Base-by-base conservation (phyloP, 2,888 invertebrate species). In the Aphidoletes aphidimyza region DNA sequence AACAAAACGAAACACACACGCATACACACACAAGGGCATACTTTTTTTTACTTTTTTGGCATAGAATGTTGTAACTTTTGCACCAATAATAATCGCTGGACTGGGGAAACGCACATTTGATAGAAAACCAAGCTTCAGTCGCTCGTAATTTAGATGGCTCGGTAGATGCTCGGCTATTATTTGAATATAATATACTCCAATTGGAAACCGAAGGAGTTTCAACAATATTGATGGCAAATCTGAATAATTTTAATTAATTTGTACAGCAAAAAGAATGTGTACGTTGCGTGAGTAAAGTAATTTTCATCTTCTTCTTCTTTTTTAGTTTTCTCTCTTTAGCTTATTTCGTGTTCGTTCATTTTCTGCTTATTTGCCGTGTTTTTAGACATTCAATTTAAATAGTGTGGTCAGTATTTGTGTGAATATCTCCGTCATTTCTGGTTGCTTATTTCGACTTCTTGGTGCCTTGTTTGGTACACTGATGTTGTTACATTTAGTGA, bases 211-310 rank as follows among this genome's bases (percentile, higher is more conserved):
- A 69, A 69, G 34, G 30, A 69, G 14, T 30, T 69, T 30, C 69
- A 69, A 69, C 17, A 69, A 69, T 69, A 69, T 69, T 69, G 69
- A 69, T 30, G 69, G 69, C 69, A 69, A 69, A 69, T 69, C 69
- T 30, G 34, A 69, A 69, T 69, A 69, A 69, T 69, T 69, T 69
- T 69, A 69, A 69, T 69, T 69, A 69, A 69, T 69, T 69, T 69
- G 69, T 69, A 69, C 69, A 69, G 30, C 69, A 69, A 26, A 69
- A 69, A 69, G 69, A 69, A 69, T 69, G 69, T 69, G 26, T 69
- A 69, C 69, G 69, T 69, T 69, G 69, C 69, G 69, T 69, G 69
- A 30, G 69, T 69, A 69, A 69, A 69, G 69, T 69, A 69, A 69
- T 69, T 69, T 69, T 69, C 69, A 30, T 69, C 54, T 54, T 54